phyloP scores from a whole-genome alignment of 2,113 vertebrate species.

The Saguinus midas region DNA sequence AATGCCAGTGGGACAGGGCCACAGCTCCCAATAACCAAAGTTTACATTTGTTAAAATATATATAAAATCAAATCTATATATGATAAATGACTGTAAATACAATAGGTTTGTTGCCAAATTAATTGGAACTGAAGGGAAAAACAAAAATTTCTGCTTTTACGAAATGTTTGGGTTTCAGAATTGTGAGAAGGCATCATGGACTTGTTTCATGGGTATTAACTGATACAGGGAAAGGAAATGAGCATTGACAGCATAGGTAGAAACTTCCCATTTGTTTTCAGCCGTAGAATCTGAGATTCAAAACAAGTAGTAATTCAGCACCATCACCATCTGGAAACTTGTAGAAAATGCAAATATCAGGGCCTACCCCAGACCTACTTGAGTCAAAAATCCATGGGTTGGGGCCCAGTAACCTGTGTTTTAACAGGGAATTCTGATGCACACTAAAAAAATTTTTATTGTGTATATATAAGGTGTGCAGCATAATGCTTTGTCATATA shows the following conservation, averaged over 20 bases:
- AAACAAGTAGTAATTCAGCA: not conserved
- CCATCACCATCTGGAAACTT: not conserved
- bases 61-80: not conserved
- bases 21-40: not conserved
- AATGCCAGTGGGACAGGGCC: not conserved
- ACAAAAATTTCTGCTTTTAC: conserved; percentile 1
- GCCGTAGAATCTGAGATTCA: not conserved
- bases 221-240: not conserved
- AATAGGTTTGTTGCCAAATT: not conserved
- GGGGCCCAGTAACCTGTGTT: not conserved
- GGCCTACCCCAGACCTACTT: not conserved
- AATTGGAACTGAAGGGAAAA: conserved; percentile 21
- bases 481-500: not conserved
- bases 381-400: not conserved
- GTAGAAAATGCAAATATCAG: not conserved
- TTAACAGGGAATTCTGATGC: not conserved
- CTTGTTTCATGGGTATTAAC: not conserved
- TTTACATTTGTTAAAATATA: not conserved
- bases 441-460: not conserved
- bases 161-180: conserved; percentile 8
- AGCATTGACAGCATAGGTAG: not conserved
- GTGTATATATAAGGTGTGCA: not conserved
- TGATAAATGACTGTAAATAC: conserved; percentile 4
- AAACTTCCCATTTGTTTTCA: not conserved
- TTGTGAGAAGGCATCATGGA: not conserved